Conservation (phyloP, 2,888 invertebrate genomes). For the Acleris emargana region DNA sequence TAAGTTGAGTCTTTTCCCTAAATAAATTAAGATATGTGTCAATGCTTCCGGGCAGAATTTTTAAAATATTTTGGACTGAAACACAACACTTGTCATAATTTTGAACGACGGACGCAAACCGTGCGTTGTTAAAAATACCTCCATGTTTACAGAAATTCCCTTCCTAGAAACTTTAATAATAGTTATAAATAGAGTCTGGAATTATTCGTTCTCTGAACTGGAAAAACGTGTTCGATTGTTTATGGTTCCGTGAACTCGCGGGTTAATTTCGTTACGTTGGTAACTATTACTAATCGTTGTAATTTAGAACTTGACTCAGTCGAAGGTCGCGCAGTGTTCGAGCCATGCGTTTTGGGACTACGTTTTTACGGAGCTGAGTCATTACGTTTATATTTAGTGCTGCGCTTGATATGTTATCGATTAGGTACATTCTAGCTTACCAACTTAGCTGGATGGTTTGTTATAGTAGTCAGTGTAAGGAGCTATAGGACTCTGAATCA, state of each 20-base stretch:
- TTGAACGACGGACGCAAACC: background rate
- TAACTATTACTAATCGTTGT: slow-evolving; percentile 29
- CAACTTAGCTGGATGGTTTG: too few species aligned
- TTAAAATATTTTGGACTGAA: background rate
- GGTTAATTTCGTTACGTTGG: slow-evolving; percentile 14
- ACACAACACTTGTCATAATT: background rate
- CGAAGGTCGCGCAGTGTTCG: slow-evolving; percentile 69
- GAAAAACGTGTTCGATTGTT: slow-evolving; percentile 31
- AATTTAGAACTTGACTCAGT: slow-evolving; percentile 51
- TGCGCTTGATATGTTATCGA: slow-evolving; percentile 43
- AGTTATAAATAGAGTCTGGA: slow-evolving; percentile 24
- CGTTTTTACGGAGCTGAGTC: slow-evolving; percentile 57
- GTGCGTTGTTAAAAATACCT: background rate
- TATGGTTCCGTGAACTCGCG: slow-evolving; percentile 32
- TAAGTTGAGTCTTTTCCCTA: too few species aligned
- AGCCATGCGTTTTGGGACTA: slow-evolving; percentile 48
- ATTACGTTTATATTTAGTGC: slow-evolving; percentile 46
- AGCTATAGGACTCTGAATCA: too few species aligned
- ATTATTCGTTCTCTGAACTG: slow-evolving; percentile 29
- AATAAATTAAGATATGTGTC: too few species aligned
- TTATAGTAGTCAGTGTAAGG: too few species aligned
- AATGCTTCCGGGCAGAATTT: too few species aligned
- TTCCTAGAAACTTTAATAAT: slow-evolving; percentile 19
- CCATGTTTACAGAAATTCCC: slow-evolving; percentile 14
- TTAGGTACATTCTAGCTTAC: slow-evolving; percentile 17